phyloP scores from a whole-genome alignment of 2,888 invertebrate species.

The Caenorhabditis imperialis region DNA sequence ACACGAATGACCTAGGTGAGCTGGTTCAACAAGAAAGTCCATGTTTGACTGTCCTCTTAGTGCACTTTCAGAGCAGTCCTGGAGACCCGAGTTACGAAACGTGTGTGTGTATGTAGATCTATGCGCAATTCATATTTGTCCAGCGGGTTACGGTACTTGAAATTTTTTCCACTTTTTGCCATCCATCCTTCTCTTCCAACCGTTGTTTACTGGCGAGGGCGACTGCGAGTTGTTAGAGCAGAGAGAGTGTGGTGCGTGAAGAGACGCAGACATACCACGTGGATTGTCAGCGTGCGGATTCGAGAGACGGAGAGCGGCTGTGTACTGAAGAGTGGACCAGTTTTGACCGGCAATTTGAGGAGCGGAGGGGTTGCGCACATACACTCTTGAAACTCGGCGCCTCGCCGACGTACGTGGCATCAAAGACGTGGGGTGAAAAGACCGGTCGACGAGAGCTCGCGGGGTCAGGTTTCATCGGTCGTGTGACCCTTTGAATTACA shows the following conservation, averaged over 20 bases:
- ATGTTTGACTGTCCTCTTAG: conserved; percentile 32
- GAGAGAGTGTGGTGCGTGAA: conserved; percentile 30
- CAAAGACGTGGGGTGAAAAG: conserved; percentile 13
- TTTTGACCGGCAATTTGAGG: conserved; percentile 59
- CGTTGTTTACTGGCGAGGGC: conserved; percentile 46
- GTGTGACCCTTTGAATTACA: conserved; percentile 24
- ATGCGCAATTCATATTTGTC: conserved; percentile 29
- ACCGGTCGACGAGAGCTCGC: conserved; percentile 30
- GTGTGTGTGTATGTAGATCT: conserved; percentile 7
- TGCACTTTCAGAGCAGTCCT: conserved; percentile 34
- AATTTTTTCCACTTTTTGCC: conserved; percentile 37
- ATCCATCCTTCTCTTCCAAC: conserved; percentile 14
- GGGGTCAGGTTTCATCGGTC: conserved; percentile 17
- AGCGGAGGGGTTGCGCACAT: conserved; percentile 30
- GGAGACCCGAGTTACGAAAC: too few relatives aligned
- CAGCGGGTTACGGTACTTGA: conserved; percentile 50
- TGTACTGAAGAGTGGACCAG: conserved; percentile 59
- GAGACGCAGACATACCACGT: conserved; percentile 25
- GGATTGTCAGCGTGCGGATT: conserved; percentile 12
- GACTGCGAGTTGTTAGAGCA: conserved; percentile 36
- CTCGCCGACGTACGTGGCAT: conserved; percentile 20
- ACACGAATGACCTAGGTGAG: conserved; percentile 66
- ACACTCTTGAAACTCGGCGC: conserved; percentile 53
- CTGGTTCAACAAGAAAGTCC: conserved; percentile 4
- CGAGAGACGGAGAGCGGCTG: conserved; percentile 22